Conservation (phyloP, 2,113 vertebrate species). For the Erythrocercus mccallii region DNA sequence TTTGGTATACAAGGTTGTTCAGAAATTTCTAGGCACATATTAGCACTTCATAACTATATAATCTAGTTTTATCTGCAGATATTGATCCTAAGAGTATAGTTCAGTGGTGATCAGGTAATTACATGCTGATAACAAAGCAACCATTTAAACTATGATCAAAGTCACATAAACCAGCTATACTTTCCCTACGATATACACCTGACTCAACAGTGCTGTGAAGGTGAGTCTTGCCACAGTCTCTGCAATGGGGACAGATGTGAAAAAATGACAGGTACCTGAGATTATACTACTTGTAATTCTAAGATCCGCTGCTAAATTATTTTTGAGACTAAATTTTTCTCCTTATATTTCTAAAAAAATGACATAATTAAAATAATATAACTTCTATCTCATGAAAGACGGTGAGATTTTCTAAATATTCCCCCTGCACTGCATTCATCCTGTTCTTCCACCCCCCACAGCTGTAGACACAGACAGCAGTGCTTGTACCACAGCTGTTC, state of each 20-base stretch:
- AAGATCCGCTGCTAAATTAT: neutral
- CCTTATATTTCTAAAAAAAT: neutral
- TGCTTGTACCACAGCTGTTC: accelerated
- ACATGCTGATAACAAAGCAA: neutral
- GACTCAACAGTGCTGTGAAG: neutral
- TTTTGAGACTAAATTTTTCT: neutral
- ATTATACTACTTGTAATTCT: neutral
- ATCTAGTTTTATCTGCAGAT: neutral
- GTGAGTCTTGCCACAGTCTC: neutral
- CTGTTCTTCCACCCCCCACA: neutral
- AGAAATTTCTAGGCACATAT: neutral
- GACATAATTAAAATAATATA: neutral
- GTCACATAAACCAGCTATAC: neutral
- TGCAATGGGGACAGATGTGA: neutral
- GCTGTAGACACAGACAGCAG: neutral
- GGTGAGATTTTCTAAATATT: neutral
- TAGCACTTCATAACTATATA: neutral
- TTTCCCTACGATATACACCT: neutral
- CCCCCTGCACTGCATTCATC: neutral
- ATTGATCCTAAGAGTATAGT: neutral
- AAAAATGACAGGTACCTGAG: neutral
- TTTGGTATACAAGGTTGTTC: neutral
- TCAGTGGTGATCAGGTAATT: neutral
- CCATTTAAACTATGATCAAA: neutral
- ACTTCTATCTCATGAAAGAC: neutral